Conservation (phyloP, 64 coral and sea anemone genomes). For the Cladopsammia gracilis region DNA sequence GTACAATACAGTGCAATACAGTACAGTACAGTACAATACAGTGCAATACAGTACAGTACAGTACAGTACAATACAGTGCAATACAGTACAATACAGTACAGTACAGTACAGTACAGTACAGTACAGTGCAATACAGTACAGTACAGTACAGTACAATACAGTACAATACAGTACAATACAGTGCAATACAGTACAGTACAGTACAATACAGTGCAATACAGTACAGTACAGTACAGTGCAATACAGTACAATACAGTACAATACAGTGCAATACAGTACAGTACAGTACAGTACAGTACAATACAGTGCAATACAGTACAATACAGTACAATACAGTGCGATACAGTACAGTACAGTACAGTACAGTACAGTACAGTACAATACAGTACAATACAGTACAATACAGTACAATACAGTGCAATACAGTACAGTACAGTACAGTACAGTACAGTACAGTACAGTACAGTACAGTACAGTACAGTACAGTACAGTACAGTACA, state of each 20-base stretch:
- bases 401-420: neutral
- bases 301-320: neutral
- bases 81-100: no score
- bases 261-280: neutral
- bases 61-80: no score
- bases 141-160: no score
- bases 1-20: no score
- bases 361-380: conserved; percentile 10
- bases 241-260: neutral
- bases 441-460: neutral
- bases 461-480: neutral
- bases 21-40: no score
- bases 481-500: no score
- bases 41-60: no score
- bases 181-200: no score
- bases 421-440: neutral
- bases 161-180: no score
- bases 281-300: neutral
- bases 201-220: no score
- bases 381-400: neutral
- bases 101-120: no score
- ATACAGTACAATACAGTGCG: neutral
- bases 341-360: neutral
- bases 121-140: no score
- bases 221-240: neutral